Percentiles rank a stretch among this genome's conserved stretches.
phyloP scores from a whole-genome alignment of 1,140 invertebrate genomes.

The Ptiloglossa arizonensis region DNA sequence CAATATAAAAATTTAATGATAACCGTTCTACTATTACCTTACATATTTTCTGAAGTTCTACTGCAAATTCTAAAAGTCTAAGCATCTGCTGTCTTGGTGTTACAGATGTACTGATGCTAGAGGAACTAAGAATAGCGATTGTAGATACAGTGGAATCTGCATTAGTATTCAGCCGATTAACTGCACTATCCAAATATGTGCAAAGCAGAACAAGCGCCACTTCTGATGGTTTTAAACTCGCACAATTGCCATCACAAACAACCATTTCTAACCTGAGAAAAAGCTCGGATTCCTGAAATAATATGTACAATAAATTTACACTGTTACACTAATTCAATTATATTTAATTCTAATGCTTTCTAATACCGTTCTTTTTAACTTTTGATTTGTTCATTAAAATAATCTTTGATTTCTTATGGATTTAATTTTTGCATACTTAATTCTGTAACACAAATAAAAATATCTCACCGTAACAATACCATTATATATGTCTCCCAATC shows the following conservation, averaged over 20 bases:
- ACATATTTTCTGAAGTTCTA: conserved; percentile 84
- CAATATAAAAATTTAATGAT: background rate
- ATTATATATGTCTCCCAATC: conserved; percentile 79
- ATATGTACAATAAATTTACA: conserved; percentile 5
- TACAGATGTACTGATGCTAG: conserved; percentile 56
- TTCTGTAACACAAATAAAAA: too few relatives aligned
- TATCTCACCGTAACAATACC: conserved; percentile 71
- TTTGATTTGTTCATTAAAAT: too few relatives aligned
- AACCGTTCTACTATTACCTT: conserved; percentile 78
- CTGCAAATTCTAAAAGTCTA: conserved; percentile 83
- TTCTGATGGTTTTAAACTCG: conserved; percentile 85
- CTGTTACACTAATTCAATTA: background rate
- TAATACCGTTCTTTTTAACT: too few relatives aligned
- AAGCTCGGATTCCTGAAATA: conserved; percentile 83
- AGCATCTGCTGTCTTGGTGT: conserved; percentile 75
- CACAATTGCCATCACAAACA: conserved; percentile 87
- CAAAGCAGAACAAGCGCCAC: conserved; percentile 88
- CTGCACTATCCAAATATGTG: conserved; percentile 84
- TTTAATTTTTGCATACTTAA: too few relatives aligned
- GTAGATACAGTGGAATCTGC: conserved; percentile 44
- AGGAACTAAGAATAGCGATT: conserved; percentile 56
- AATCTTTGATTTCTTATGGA: too few relatives aligned
- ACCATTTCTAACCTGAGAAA: conserved; percentile 87
- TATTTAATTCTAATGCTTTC: background rate
- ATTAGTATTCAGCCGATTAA: conserved; percentile 71